These are phyloP conservation scores for Incurvaria masculella DNA, from an alignment of 2,888 invertebrate genomes.

Conservation along the genomic window DNA sequence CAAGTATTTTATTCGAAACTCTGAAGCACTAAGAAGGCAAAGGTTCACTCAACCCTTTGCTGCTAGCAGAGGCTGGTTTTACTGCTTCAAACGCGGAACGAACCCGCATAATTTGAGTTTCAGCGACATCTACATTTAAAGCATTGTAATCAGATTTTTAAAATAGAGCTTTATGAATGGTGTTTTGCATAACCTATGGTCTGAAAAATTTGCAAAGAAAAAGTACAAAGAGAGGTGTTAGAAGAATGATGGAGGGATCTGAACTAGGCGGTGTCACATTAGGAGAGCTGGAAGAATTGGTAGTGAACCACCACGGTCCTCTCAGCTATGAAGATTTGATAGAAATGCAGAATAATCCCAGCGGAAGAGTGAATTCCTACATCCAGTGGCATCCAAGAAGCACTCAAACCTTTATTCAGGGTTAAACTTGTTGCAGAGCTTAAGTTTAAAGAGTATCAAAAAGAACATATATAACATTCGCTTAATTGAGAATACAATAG, in stretches of 20 bases:
- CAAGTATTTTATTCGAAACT: no score
- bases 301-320: slow-evolving; percentile 13
- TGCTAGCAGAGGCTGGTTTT: background rate
- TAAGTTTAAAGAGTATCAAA: no score
- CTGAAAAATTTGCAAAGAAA: background rate
- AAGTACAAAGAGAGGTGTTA: background rate
- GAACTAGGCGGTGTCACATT: no score
- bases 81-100: no score
- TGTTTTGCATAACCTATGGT: background rate
- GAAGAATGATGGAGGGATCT: no score
- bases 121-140: no score
- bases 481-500: no score
- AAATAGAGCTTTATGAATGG: background rate
- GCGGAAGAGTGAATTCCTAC: slow-evolving; percentile 16
- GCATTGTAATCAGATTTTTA: no score
- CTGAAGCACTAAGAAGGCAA: background rate
- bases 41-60: background rate
- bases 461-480: no score
- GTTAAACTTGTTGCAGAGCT: slow-evolving; percentile 9
- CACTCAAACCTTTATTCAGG: slow-evolving; percentile 10
- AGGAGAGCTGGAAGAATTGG: no score
- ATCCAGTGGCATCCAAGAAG: slow-evolving; percentile 12
- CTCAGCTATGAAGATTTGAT: slow-evolving; percentile 16
- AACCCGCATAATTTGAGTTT: no score
- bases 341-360: slow-evolving; percentile 15